Conservation (phyloP, 2,888 invertebrate genomes). For the Euclidia mi region DNA sequence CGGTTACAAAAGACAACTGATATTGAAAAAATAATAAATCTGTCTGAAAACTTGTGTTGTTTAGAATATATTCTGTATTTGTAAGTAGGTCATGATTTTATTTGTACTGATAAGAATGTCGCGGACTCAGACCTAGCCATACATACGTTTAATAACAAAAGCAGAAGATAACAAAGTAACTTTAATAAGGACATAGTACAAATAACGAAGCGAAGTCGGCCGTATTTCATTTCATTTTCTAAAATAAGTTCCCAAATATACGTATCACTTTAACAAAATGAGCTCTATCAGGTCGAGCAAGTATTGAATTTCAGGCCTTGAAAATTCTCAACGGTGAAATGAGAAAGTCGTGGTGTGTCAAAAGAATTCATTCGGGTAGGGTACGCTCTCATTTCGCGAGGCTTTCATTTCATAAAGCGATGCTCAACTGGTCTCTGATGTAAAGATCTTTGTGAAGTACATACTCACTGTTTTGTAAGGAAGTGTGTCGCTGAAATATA, state of each 20-base stretch:
- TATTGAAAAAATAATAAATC: too few species aligned
- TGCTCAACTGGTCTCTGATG: constrained; percentile 45
- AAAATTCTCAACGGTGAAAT: constrained; percentile 25
- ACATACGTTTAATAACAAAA: neutral
- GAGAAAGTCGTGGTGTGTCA: too few species aligned
- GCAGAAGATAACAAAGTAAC: neutral
- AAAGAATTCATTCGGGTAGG: constrained; percentile 34
- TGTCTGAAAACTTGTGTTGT: too few species aligned
- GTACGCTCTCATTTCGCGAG: constrained; percentile 33
- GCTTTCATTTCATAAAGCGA: constrained; percentile 29
- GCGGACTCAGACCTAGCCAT: too few species aligned
- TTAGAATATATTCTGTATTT: too few species aligned
- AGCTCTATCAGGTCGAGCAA: constrained; percentile 7
- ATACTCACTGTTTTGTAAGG: constrained; percentile 24
- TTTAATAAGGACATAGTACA: neutral
- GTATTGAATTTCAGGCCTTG: constrained; percentile 37
- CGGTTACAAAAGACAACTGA: too few species aligned
- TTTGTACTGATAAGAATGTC: too few species aligned
- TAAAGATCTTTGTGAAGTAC: constrained; percentile 35
- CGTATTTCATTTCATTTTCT: constrained; percentile 8
- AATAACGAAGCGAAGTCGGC: constrained; percentile 4
- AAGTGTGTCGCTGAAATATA: constrained; percentile 16
- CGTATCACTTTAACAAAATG: constrained; percentile 14
- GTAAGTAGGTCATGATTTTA: too few species aligned
- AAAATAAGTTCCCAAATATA: neutral